These are phyloP conservation scores for Temnothorax longispinosus DNA, from an alignment of 1,140 invertebrate species.

Conservation along the genomic window DNA sequence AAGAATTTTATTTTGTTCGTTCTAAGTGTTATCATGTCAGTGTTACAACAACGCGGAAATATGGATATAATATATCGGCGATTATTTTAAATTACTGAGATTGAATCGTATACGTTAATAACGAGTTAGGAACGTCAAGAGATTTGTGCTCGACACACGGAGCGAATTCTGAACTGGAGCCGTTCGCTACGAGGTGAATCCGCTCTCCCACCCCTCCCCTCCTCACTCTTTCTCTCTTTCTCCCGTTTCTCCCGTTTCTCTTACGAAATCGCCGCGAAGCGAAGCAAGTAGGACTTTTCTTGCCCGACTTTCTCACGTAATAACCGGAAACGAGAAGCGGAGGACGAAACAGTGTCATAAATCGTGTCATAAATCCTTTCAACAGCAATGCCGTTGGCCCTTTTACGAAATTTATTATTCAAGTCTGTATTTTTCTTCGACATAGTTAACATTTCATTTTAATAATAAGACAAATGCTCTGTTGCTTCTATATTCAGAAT, in stretches of 20 bases:
- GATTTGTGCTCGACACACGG: conserved; percentile 35
- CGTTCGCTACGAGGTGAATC: conserved; percentile 56
- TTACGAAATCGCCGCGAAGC: not conserved
- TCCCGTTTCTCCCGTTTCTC: not conserved
- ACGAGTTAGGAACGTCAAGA: conserved; percentile 12
- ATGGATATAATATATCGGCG: not conserved
- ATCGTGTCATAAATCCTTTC: conserved; percentile 66
- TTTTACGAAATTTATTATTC: conserved; percentile 1
- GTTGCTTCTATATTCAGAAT: not conserved
- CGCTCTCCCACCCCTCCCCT: not conserved
- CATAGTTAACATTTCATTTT: not conserved
- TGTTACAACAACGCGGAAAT: conserved; percentile 2
- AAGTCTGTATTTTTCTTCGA: not conserved
- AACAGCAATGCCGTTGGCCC: not conserved
- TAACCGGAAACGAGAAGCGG: conserved; percentile 71
- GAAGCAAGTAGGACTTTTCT: conserved; percentile 66
- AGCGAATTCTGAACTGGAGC: conserved; percentile 65
- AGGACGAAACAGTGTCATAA: conserved; percentile 46
- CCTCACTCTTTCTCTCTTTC: not conserved
- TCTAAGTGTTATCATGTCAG: not conserved
- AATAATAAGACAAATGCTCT: not conserved
- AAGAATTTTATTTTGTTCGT: not conserved
- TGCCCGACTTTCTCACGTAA: conserved; percentile 72
- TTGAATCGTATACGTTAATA: not conserved
- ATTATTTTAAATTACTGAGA: conserved; percentile 20